These are phyloP conservation scores for Sebastes oblongus DNA, from an alignment of 2,797 vertebrate species.

Conservation along the genomic window DNA sequence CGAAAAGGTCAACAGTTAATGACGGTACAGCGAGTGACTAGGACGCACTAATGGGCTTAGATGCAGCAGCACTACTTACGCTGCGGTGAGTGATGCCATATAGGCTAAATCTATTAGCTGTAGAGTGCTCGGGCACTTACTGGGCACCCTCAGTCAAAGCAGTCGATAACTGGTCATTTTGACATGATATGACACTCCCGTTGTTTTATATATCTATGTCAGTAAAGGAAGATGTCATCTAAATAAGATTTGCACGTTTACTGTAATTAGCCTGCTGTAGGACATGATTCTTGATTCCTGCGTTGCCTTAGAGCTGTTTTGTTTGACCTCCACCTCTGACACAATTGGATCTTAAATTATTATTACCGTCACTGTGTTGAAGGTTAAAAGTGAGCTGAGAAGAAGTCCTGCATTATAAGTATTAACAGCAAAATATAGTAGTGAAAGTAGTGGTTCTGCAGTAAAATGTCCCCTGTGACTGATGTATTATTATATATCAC, in stretches of 20 bases:
- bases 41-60: constrained; percentile 66
- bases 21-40: constrained; percentile 54
- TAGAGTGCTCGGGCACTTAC: constrained; percentile 25
- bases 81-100: constrained; percentile 45
- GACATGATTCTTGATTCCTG: background rate
- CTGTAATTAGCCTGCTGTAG: background rate
- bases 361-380: background rate
- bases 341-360: background rate
- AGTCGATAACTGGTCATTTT: constrained; percentile 25
- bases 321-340: background rate
- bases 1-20: constrained; percentile 62
- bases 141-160: background rate
- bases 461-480: background rate
- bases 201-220: background rate
- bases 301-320: background rate
- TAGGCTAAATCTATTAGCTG: constrained; percentile 63
- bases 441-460: background rate
- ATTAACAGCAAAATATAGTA: background rate
- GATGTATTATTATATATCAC: background rate
- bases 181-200: background rate
- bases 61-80: constrained; percentile 46
- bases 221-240: constrained; percentile 4
- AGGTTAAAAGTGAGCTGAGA: background rate
- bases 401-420: background rate
- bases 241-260: background rate